Conservation (phyloP, 1,140 invertebrate genomes). For the Heliconius hermathena region DNA sequence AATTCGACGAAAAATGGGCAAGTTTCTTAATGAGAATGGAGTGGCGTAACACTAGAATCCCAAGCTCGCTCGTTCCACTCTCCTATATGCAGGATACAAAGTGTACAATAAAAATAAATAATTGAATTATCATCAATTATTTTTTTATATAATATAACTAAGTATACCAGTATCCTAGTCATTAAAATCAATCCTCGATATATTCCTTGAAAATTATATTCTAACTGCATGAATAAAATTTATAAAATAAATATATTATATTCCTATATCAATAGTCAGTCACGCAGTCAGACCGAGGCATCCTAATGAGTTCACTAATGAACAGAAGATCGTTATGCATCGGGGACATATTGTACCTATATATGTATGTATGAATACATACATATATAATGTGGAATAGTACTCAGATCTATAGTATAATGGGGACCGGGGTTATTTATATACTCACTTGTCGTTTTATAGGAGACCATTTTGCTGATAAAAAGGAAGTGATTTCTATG, state of each 20-base stretch:
- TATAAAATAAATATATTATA: neutral
- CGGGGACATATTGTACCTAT: neutral
- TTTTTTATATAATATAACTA: neutral
- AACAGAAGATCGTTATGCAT: conserved; percentile 22
- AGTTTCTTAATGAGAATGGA: no score
- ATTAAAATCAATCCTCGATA: neutral
- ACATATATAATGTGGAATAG: neutral
- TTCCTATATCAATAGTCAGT: conserved; percentile 15
- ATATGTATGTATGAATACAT: neutral
- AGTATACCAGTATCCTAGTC: neutral
- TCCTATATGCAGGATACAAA: no score
- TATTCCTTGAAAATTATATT: neutral
- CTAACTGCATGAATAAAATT: neutral
- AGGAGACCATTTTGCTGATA: no score
- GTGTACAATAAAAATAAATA: no score
- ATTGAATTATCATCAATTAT: no score
- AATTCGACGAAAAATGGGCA: no score
- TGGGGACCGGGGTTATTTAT: neutral
- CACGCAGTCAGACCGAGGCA: neutral
- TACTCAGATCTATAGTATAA: neutral
- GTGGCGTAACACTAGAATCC: no score
- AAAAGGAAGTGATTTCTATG: no score
- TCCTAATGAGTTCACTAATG: conserved; percentile 34
- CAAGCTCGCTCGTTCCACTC: no score
- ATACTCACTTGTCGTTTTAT: no score